These are phyloP conservation scores for Asobara japonica DNA, from an alignment of 1,140 invertebrate species.

Conservation along the genomic window DNA sequence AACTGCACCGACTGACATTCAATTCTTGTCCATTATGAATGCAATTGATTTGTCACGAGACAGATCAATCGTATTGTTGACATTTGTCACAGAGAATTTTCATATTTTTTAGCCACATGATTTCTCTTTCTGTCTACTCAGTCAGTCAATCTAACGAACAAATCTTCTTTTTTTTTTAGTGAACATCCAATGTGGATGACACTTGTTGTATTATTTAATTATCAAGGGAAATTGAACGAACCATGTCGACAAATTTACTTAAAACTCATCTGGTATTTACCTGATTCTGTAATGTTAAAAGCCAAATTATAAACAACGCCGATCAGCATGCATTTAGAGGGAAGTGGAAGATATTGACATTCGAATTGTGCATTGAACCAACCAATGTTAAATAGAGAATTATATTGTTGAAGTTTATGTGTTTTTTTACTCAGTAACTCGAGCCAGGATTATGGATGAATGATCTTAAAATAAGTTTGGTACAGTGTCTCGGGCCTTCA, in stretches of 20 bases:
- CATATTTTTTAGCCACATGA: background rate
- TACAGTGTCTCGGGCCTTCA: too few species aligned
- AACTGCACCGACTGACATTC: background rate
- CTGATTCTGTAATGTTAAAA: background rate
- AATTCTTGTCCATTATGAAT: background rate
- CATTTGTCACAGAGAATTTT: background rate
- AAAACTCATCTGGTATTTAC: background rate
- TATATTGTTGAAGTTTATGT: constrained; percentile 9
- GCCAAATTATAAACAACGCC: background rate
- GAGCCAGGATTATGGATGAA: background rate
- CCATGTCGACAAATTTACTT: constrained; percentile 9
- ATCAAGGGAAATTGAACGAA: background rate
- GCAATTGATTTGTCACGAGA: background rate
- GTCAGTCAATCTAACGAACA: background rate
- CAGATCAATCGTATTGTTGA: background rate
- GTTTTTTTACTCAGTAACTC: background rate
- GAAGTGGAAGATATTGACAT: constrained; percentile 13
- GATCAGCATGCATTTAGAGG: background rate
- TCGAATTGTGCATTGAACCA: constrained; percentile 9
- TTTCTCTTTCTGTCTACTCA: background rate
- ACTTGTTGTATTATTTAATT: background rate
- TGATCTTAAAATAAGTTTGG: too few species aligned
- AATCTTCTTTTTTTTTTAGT: background rate
- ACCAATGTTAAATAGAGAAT: constrained; percentile 15
- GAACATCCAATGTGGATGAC: background rate